Percentiles rank a stretch among this genome's conserved stretches.
phyloP scores from a whole-genome alignment of 2,888 invertebrate genomes.

The Cerceris rybyensis region DNA sequence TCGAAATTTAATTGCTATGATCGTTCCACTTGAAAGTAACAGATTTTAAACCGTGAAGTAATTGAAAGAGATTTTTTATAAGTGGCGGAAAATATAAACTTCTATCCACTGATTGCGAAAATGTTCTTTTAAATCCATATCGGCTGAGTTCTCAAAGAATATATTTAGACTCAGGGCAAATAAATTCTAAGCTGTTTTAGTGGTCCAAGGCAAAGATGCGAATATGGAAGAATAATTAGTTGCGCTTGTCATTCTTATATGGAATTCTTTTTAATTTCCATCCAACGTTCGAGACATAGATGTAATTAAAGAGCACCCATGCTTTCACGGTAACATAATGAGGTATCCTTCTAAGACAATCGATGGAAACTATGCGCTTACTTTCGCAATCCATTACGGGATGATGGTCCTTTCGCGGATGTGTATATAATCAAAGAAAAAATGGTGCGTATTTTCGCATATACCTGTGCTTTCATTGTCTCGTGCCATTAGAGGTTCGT shows the following conservation, averaged over 20 bases:
- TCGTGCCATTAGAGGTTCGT: neutral
- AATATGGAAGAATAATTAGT: neutral
- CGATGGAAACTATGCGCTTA: conserved; percentile 15
- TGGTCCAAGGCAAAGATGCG: too few relatives aligned
- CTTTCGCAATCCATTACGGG: conserved; percentile 12
- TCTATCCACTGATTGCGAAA: too few relatives aligned
- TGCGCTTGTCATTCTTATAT: neutral
- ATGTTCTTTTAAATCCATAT: too few relatives aligned
- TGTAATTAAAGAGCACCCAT: neutral
- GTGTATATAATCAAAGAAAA: conserved; percentile 35
- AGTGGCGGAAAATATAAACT: too few relatives aligned
- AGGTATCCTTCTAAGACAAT: conserved; percentile 19
- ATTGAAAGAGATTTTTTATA: too few relatives aligned
- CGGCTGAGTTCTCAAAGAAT: too few relatives aligned
- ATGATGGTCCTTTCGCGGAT: conserved; percentile 1
- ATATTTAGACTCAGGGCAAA: neutral
- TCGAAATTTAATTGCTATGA: too few relatives aligned
- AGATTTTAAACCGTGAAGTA: too few relatives aligned
- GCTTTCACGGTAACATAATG: conserved; percentile 6
- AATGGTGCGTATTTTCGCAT: neutral
- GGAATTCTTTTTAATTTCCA: neutral
- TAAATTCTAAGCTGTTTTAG: neutral
- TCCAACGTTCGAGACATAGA: neutral
- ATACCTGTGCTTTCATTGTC: neutral
- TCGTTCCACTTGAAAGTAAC: too few relatives aligned